Percentiles rank a stretch among this genome's conserved stretches.
These are phyloP conservation scores for Carollia perspicillata DNA, from an alignment of 2,113 vertebrate genomes.

Conservation along the genomic window DNA sequence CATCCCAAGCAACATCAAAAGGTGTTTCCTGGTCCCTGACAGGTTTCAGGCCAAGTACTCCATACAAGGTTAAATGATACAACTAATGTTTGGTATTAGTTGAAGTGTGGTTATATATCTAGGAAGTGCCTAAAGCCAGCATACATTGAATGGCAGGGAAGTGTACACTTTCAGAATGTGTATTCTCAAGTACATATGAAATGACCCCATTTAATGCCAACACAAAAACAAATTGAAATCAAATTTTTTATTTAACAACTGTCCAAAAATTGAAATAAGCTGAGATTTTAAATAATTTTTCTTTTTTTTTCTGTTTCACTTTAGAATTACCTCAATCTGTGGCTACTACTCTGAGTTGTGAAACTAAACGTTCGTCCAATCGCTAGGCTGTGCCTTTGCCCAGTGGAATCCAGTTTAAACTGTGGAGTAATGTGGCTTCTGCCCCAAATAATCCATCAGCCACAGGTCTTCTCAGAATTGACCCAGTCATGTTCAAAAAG, in stretches of 20 bases:
- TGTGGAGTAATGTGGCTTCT: neutral
- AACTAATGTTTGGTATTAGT: neutral
- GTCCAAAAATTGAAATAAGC: neutral
- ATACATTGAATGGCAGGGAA: neutral
- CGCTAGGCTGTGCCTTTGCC: neutral
- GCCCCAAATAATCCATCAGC: neutral
- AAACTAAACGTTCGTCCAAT: neutral
- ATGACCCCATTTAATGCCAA: neutral
- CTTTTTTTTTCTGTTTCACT: neutral
- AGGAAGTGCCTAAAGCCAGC: neutral
- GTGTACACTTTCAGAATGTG: neutral
- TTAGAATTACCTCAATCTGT: neutral
- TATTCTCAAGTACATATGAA: neutral
- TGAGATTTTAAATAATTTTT: neutral
- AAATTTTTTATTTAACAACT: neutral
- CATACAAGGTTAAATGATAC: neutral
- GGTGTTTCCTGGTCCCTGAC: neutral
- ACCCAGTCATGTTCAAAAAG: neutral
- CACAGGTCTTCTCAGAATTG: neutral
- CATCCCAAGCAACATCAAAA: neutral
- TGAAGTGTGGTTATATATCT: neutral
- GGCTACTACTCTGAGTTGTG: neutral
- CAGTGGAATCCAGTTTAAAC: neutral
- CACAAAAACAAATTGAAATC: neutral
- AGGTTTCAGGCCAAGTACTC: neutral